Conservation (phyloP, 2,113 vertebrate genomes). For the Pachypanchax playfairii region DNA sequence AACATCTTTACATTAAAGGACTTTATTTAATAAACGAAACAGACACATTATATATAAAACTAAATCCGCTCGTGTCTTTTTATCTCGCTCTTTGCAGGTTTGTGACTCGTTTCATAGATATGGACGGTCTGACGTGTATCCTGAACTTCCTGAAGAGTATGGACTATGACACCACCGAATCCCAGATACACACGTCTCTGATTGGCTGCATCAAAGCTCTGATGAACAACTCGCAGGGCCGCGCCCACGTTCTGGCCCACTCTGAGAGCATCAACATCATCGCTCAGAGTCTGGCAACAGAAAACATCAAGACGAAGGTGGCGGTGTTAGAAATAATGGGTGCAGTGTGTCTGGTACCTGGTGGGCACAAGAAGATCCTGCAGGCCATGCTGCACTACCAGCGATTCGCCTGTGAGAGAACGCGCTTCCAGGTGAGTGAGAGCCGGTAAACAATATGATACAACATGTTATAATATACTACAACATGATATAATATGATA, state of each 20-base stretch:
- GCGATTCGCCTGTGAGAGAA: slow-evolving; percentile 93
- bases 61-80: neutral
- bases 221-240: slow-evolving; percentile 99
- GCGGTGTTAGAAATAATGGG: slow-evolving; percentile 99
- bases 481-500: no score
- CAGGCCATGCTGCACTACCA: slow-evolving; percentile 98
- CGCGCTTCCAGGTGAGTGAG: slow-evolving; percentile 91
- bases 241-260: slow-evolving; percentile 95
- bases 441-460: neutral
- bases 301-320: slow-evolving; percentile 98
- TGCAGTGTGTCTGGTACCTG: slow-evolving; percentile 97
- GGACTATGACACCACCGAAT: slow-evolving; percentile 98
- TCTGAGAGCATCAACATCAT: slow-evolving; percentile 97
- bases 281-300: slow-evolving; percentile 96
- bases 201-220: slow-evolving; percentile 99
- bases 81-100: slow-evolving; percentile 85
- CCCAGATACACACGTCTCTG: slow-evolving; percentile 98
- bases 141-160: slow-evolving; percentile 98
- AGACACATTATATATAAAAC: no score
- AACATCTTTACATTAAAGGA: slow-evolving; percentile 6
- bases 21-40: no score
- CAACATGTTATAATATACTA: neutral
- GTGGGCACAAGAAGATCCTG: slow-evolving; percentile 95
- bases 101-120: slow-evolving; percentile 96
- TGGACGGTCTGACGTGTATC: slow-evolving; percentile 96